Conservation (phyloP, 2,113 vertebrate genomes). For the Xiphorhynchus elegans region DNA sequence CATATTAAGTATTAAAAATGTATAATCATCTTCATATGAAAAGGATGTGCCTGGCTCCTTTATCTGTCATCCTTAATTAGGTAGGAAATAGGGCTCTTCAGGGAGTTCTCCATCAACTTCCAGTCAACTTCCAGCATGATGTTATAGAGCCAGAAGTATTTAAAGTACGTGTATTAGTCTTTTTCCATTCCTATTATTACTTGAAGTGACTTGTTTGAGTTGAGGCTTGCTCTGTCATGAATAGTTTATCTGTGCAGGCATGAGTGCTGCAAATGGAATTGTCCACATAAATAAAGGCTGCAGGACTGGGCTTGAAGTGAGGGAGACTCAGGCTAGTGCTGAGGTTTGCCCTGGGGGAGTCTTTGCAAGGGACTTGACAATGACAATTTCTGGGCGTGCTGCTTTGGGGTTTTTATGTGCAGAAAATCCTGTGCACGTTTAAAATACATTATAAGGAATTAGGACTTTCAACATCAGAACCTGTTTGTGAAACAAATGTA, state of each 20-base stretch:
- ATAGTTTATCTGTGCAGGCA: constrained; percentile 11
- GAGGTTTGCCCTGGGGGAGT: not conserved
- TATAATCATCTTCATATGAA: not conserved
- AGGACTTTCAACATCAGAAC: not conserved
- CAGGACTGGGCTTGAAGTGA: constrained; percentile 42
- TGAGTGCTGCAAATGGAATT: constrained; percentile 37
- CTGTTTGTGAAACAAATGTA: not conserved
- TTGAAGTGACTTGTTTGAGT: constrained; percentile 12
- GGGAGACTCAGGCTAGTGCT: not conserved
- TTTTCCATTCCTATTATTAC: not conserved
- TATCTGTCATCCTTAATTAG: not conserved
- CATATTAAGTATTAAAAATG: constrained; percentile 19
- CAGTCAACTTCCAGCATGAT: not conserved
- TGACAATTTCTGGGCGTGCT: not conserved
- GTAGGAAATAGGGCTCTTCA: not conserved
- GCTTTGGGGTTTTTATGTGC: not conserved
- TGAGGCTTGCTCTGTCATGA: not conserved
- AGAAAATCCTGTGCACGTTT: not conserved
- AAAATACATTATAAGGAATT: not conserved
- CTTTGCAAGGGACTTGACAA: not conserved
- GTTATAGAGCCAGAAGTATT: not conserved
- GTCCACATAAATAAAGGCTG: not conserved
- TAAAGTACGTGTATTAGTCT: not conserved
- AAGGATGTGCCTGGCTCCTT: not conserved
- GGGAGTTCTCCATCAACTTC: not conserved